Evolutionary conservation across 2,888 invertebrate species (phyloP).

Genomic region (Pteria penguin): DNA sequence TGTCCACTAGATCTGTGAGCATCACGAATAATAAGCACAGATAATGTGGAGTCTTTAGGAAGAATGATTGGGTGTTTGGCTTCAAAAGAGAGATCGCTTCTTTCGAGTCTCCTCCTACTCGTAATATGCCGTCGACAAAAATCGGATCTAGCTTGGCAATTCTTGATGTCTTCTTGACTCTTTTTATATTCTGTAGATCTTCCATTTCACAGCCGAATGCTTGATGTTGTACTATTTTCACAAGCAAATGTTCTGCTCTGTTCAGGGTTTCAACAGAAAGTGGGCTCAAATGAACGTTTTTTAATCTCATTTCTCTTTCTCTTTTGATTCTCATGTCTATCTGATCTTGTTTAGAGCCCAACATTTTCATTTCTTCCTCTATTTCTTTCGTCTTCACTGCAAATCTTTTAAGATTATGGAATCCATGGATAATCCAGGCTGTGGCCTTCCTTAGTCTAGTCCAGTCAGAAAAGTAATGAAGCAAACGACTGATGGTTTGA

Average conservation of each 20-base stretch:
- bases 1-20: conserved; percentile 18
- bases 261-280: neutral
- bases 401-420: neutral
- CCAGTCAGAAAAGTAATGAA: neutral
- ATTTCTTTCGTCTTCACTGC: neutral
- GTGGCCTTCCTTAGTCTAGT: neutral
- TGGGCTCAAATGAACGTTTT: neutral
- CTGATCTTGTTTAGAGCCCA: neutral
- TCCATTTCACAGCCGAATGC: neutral
- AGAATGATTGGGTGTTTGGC: conserved; percentile 30
- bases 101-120: conserved; percentile 34
- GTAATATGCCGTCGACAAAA: conserved; percentile 19
- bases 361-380: neutral
- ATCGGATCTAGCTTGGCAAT: conserved; percentile 20
- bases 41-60: conserved; percentile 11
- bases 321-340: neutral
- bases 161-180: neutral
- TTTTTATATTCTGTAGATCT: neutral
- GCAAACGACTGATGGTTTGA: neutral
- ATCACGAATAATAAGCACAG: conserved; percentile 1
- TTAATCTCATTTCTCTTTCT: neutral
- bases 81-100: conserved; percentile 8
- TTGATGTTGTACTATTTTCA: neutral
- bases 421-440: neutral
- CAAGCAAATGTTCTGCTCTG: neutral